These are phyloP conservation scores for Phrynocephalus forsythii DNA, from an alignment of 2,797 vertebrate genomes.

Conservation along the genomic window DNA sequence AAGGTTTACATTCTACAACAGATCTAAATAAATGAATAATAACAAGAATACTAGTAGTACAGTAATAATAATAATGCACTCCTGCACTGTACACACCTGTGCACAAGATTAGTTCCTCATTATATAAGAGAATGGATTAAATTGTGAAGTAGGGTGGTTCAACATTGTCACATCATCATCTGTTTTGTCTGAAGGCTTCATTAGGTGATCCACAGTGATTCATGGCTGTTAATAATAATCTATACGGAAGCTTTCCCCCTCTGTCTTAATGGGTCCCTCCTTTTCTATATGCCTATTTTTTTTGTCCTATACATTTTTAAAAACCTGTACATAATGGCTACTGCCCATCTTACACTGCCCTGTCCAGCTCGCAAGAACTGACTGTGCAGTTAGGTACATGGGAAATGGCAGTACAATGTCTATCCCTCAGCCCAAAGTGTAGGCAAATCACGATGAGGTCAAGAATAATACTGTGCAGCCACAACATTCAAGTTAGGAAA, in stretches of 20 bases:
- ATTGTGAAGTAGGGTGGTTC: neutral
- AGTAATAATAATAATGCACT: neutral
- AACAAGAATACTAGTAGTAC: neutral
- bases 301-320: neutral
- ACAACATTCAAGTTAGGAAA: neutral
- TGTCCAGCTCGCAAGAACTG: neutral
- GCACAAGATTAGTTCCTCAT: neutral
- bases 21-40: neutral
- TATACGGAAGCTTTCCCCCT: too few species aligned
- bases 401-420: neutral
- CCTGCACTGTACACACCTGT: neutral
- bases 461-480: neutral
- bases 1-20: neutral
- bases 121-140: neutral
- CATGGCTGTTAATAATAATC: too few species aligned
- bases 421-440: neutral
- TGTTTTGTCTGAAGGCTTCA: neutral
- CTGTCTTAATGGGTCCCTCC: neutral
- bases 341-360: neutral
- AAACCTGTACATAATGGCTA: neutral
- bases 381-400: neutral
- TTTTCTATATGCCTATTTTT: neutral
- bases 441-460: conserved; percentile 14
- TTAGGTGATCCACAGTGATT: neutral
- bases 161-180: neutral